Evolutionary conservation across 1,140 invertebrate species (phyloP), one percentile per base, ranked within the genome.

Genomic region (Zaprionus vittiger): DNA sequence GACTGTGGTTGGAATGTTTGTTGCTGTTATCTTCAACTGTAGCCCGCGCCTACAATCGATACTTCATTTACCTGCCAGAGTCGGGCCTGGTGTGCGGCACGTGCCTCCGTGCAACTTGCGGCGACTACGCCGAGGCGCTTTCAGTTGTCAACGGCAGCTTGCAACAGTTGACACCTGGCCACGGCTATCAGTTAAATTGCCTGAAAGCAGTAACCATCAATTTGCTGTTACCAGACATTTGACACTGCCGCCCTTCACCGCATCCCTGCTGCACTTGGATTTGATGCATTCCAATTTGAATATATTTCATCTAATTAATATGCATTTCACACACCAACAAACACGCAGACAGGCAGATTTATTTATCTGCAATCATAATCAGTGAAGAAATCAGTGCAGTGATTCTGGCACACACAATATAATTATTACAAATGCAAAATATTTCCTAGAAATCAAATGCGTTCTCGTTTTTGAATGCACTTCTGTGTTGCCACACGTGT

Each of bases 1-100:
- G 49, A 2, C 14, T 28, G 38, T 11, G 44, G 17, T 26, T 47
- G 24, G 12, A 14, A 20, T 28, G 47, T n/a, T 26, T 7, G 22
- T 38, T 60, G n/a, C 7, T 59, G 6, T 26, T 24, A 56, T 55
- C 38, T 66, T 31, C 9, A 65, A 14, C 41, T 47, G n/a, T 17
- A 47, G n/a, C n/a, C 22, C 22, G 15, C 49, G 15, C 6, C 38
- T 44, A 61, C 61, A 68, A 74, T 74, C 72, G 65, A 74, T 74
- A 69, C 47, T 56, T 56, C 12, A 73, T 73, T 61, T 44, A 68
- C 56, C 64, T 73, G 26, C n/a, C 41, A 7, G n/a, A 47, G n/a
- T 17, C n/a, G 4, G n/a, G 38, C 38, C 38, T 41, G 17, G 17
- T 7, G 5, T 17, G 20, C 7, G 47, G 47, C 47, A 52, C 47